These are phyloP conservation scores for Lepilemur ruficaudatus DNA, from an alignment of 2,797 vertebrate genomes.

Conservation along the genomic window DNA sequence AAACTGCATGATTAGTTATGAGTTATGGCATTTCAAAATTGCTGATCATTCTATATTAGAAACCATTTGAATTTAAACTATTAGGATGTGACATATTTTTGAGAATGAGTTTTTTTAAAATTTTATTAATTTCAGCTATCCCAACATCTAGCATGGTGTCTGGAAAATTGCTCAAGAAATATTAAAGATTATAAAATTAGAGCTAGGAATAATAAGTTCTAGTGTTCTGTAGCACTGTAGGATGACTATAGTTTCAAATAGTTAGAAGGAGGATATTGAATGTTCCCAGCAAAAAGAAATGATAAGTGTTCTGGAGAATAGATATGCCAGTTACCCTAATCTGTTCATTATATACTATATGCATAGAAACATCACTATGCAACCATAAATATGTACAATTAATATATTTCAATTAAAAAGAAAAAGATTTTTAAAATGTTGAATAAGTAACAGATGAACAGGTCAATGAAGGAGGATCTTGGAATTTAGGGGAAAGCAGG, in stretches of 20 bases:
- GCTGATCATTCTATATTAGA: not conserved
- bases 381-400: not conserved
- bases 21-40: constrained; percentile 3
- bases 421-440: not conserved
- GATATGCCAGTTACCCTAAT: not conserved
- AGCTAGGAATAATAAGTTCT: not conserved
- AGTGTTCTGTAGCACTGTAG: not conserved
- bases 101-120: not conserved
- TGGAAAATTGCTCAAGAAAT: not conserved
- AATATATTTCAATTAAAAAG: not conserved
- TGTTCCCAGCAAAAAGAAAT: not conserved
- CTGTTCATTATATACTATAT: not conserved
- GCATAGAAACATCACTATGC: not conserved
- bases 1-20: not conserved
- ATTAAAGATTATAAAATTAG: not conserved
- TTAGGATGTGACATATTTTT: not conserved
- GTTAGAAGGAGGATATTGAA: not conserved
- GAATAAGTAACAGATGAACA: not conserved
- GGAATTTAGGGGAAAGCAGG: not conserved
- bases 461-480: not conserved
- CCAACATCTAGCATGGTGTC: not conserved
- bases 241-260: not conserved
- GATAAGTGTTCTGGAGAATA: not conserved
- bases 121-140: not conserved
- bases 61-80: not conserved